Evolutionary conservation across 2,113 vertebrate genomes (phyloP), one percentile per base, ranked within the genome.

Genomic region (Tenebrosternarchus preto): DNA sequence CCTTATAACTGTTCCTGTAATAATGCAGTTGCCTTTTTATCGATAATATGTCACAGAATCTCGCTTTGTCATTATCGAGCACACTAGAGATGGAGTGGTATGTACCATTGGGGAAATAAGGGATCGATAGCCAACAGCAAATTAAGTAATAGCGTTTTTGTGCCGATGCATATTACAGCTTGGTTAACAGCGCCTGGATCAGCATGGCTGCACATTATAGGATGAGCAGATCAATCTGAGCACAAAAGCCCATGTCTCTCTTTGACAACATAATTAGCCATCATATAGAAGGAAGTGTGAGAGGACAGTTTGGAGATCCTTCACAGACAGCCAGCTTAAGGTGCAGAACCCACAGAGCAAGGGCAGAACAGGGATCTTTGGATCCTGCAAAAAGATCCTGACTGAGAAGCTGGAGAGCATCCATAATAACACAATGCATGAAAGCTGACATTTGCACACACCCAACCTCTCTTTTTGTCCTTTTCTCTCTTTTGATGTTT

Each of bases 121-220:
- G 89, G 88, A 90, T 94, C 89, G 43, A 93, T 94, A 91, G 87
- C 87, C 88, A 82, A 86, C 87, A 91, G 87, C 88, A 89, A 88
- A 85, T 90, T 92, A 94, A 94, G 88, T 93, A 94, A 95, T 89
- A 90, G 89, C 83, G 85, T 81, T 77, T 92, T 88, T 94, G 89
- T 89, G 85, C 77, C 78, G 88, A 88, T 76, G 88, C 86, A 90
- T 91, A 92, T 89, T 90, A 88, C 89, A 88, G 89, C 46, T 73
- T 81, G 88, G 88, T 92, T 95, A 93, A 93, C 90, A 93, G 89
- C 74, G 85, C 87, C 91, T 29, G 8, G 82, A 87, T 80, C 86
- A 82, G 86, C 83, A 70, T 87, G 88, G 3, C 0, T 87, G 86
- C 83, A 70, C 85, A 84, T 80, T 73, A 88, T 91, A 90, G 88